These are phyloP conservation scores for Parazoanthus darwini DNA, from an alignment of 92 coral and sea anemone genomes.

Conservation along the genomic window DNA sequence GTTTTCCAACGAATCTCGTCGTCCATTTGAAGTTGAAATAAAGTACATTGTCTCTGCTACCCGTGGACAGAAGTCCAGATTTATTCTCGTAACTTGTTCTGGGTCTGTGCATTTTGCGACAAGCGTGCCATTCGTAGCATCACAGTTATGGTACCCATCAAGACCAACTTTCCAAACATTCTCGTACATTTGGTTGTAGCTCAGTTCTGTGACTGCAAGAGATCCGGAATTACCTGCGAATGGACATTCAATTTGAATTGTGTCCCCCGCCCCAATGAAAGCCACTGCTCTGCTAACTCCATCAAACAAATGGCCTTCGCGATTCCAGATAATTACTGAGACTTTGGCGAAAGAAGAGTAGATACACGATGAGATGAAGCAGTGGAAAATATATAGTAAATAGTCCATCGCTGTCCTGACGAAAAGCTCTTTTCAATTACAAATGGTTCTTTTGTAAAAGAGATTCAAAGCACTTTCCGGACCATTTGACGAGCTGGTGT, in stretches of 20 bases:
- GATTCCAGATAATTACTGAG: slow-evolving; percentile 29
- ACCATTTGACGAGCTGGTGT: background rate
- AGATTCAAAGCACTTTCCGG: background rate
- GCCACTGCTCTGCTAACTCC: slow-evolving; percentile 24
- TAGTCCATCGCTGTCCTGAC: background rate
- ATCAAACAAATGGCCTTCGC: slow-evolving; percentile 32
- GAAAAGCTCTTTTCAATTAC: background rate
- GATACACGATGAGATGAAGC: background rate
- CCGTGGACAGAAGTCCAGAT: slow-evolving; percentile 41
- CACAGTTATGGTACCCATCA: slow-evolving; percentile 45
- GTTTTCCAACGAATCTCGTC: slow-evolving; percentile 45
- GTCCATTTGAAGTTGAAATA: slow-evolving; percentile 63
- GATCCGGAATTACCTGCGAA: background rate
- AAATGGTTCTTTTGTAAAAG: background rate
- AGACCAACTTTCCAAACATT: slow-evolving; percentile 60
- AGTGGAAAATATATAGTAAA: background rate
- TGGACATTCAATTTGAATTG: slow-evolving; percentile 35
- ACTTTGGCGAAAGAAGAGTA: slow-evolving; percentile 4
- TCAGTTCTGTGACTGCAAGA: background rate
- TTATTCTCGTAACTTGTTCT: slow-evolving; percentile 32
- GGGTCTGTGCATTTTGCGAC: slow-evolving; percentile 53
- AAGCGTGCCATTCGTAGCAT: slow-evolving; percentile 59
- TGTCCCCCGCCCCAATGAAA: slow-evolving; percentile 36
- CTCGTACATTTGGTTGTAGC: slow-evolving; percentile 52
- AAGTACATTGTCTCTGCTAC: slow-evolving; percentile 51